These are phyloP conservation scores for Jaculus jaculus DNA, from an alignment of 2,113 vertebrate genomes.

Conservation along the genomic window DNA sequence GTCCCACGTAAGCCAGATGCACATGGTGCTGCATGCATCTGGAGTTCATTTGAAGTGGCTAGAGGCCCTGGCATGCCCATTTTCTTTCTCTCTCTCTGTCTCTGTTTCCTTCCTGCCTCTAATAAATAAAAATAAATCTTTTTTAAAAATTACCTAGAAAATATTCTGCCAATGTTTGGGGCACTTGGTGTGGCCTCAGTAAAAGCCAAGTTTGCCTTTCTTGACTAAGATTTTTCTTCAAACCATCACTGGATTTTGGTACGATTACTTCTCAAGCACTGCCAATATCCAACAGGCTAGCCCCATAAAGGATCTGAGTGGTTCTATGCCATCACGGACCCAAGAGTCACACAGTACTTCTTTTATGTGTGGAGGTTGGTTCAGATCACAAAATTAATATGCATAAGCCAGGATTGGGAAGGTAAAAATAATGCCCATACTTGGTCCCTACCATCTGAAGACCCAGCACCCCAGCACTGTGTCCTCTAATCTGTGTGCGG, in stretches of 20 bases:
- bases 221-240: slow-evolving; percentile 45
- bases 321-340: not conserved
- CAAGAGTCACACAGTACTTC: not conserved
- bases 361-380: not conserved
- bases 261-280: not conserved
- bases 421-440: not conserved
- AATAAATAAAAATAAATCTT: too few species aligned
- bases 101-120: too few species aligned
- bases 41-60: too few species aligned
- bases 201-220: not conserved
- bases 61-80: too few species aligned
- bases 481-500: not conserved
- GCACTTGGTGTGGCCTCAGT: not conserved
- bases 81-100: too few species aligned
- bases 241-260: not conserved
- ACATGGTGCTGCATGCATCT: too few species aligned
- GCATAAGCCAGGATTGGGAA: not conserved
- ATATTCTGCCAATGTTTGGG: not conserved
- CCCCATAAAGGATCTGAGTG: not conserved
- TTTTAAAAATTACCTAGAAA: too few species aligned
- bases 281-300: not conserved
- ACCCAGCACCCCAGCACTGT: not conserved
- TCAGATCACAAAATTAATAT: slow-evolving; percentile 22
- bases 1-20: too few species aligned
- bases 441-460: not conserved